Base-by-base conservation (phyloP, 1,140 invertebrate genomes). In the Lithobius niger region DNA sequence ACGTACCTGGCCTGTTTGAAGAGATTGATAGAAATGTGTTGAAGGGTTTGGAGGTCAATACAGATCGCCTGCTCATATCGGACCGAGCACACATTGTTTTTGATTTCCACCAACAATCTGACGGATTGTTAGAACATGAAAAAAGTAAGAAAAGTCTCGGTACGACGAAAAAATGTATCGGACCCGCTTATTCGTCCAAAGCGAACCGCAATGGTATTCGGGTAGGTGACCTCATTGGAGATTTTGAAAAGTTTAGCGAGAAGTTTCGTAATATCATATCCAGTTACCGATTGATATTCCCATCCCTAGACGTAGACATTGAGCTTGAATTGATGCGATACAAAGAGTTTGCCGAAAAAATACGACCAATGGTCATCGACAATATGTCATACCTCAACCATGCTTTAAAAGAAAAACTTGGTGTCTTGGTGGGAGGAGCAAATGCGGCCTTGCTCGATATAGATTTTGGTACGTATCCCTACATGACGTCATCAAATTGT, bases 131-230 rank as follows among this genome's bases (percentile, higher is more conserved):
- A 72, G 96, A 99, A 71, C 76, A 80, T 3, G 87, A 92, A 64
- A 67, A 79, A 57, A 76, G 74, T 10, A 70, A 71, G 57, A 71
- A 74, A 57, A 66, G 84, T 1, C 74, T 99, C 52, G 97, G 97
- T 19, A 99, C 97, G 15, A 99, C 97, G 0, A 99, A 99, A 67
- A 97, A 97, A 70, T 97, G 97, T n/a, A 95, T 95, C 65, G 90
- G 95, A 13, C 95, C 95, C 60, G 84, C 92, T 0, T 98, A 98
- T 72, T 91, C 95, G 0, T 92, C 88, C 21, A 99, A 98, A 74
- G 95, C 93, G 6, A 87, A 86, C 1, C 79, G 93, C 61, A 95
- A 88, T 71, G 92, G 93, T 1, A 79, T 97, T 43, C 77, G 94
- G 59, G 84, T 99, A 43, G 86, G 86, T 52, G 96, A 99, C 69